Conservation (phyloP, 2,888 invertebrate species). For the Zeuzera pyrina region DNA sequence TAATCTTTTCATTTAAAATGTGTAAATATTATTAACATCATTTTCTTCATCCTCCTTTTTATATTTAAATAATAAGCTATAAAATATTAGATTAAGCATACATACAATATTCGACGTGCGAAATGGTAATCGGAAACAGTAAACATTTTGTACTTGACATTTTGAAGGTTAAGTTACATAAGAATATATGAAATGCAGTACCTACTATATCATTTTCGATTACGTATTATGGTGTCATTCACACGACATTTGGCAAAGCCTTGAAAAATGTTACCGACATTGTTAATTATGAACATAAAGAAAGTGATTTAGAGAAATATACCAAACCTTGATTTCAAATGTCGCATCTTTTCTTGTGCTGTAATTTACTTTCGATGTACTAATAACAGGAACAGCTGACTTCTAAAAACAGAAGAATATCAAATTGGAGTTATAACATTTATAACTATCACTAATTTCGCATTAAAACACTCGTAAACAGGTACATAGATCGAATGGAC, state of each 20-base stretch:
- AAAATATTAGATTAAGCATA: neutral
- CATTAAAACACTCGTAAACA: slow-evolving; percentile 3
- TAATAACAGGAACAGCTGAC: slow-evolving; percentile 37
- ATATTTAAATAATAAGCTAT: neutral
- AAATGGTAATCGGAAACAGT: neutral
- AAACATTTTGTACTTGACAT: slow-evolving; percentile 35
- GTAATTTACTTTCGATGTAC: slow-evolving; percentile 67
- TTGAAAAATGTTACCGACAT: neutral
- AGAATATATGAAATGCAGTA: slow-evolving; percentile 4
- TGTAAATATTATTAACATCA: too few species aligned
- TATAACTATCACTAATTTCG: neutral
- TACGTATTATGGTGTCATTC: neutral
- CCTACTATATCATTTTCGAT: neutral
- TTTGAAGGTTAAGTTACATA: slow-evolving; percentile 69
- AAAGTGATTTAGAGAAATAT: neutral
- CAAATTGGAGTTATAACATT: neutral
- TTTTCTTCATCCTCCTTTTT: neutral
- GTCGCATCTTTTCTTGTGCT: slow-evolving; percentile 73
- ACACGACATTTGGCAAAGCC: neutral
- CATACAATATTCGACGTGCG: neutral
- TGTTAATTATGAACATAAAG: neutral
- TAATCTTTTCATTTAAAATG: too few species aligned
- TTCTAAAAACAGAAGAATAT: slow-evolving; percentile 33
- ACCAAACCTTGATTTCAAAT: slow-evolving; percentile 74
- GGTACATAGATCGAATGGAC: slow-evolving; percentile 19